Evolutionary conservation across 1,140 invertebrate species (phyloP).

Genomic region (Acromyrmex heyeri): DNA sequence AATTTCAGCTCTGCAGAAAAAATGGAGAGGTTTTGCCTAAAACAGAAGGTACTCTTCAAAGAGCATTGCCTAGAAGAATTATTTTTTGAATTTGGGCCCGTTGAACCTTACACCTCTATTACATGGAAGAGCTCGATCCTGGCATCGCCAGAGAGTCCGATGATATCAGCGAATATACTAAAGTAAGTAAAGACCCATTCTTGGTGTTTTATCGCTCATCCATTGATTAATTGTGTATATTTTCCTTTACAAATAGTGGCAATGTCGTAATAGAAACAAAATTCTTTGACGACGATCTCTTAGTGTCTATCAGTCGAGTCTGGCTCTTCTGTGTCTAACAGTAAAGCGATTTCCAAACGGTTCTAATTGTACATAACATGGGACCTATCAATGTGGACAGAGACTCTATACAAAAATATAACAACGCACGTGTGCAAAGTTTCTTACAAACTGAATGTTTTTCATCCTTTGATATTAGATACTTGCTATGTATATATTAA

Average conservation of each 20-base stretch:
- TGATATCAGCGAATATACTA: conserved; percentile 99
- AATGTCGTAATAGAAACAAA: conserved; percentile 99
- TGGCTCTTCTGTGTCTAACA: conserved; percentile 95
- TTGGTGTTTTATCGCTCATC: not conserved
- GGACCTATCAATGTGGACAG: conserved; percentile 61
- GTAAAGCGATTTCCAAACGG: conserved; percentile 86
- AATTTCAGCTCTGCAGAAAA: conserved; percentile 99
- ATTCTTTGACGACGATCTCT: conserved; percentile 98
- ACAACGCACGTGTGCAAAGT: not conserved
- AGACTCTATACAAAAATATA: not conserved
- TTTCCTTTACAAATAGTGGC: conserved; percentile 91
- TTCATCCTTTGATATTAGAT: conserved; percentile 29
- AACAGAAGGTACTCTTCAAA: conserved; percentile 96
- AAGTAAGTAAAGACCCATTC: conserved; percentile 89
- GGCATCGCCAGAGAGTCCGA: conserved; percentile 99
- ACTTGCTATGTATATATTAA: conserved; percentile 47
- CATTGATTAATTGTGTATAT: not conserved
- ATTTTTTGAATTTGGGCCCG: conserved; percentile 99
- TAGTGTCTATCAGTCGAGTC: conserved; percentile 98
- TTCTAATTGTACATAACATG: conserved; percentile 13
- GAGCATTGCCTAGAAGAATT: conserved; percentile 97
- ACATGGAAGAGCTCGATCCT: conserved; percentile 99
- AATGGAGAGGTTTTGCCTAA: conserved; percentile 98
- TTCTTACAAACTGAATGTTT: not conserved
- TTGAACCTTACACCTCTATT: conserved; percentile 99